These are phyloP conservation scores for Myanophis thanlyinensis DNA, from an alignment of 2,113 vertebrate genomes.

Conservation along the genomic window DNA sequence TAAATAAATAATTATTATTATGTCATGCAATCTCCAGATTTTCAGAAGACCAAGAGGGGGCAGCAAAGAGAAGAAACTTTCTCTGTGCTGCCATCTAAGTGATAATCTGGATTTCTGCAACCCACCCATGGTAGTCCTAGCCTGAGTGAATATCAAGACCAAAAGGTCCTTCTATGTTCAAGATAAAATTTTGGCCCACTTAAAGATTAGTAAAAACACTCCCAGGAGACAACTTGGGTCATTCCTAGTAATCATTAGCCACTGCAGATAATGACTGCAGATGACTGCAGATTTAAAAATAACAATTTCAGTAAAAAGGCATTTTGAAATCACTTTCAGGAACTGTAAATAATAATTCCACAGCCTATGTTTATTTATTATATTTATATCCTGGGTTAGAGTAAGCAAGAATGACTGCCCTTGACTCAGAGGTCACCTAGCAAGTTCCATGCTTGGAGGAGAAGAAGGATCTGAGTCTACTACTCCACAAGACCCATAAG, in stretches of 20 bases:
- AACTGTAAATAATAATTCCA: neutral
- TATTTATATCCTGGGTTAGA: neutral
- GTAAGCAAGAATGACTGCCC: neutral
- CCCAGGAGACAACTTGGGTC: neutral
- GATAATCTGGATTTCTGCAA: neutral
- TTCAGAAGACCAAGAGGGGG: neutral
- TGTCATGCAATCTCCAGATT: neutral
- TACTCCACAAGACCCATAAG: neutral
- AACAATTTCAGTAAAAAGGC: neutral
- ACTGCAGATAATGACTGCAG: neutral
- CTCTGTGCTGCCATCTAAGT: neutral
- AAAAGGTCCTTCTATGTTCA: neutral
- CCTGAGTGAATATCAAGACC: neutral
- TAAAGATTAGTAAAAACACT: neutral
- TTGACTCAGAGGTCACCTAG: neutral
- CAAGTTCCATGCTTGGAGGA: neutral
- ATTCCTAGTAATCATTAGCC: neutral
- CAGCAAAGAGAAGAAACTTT: neutral
- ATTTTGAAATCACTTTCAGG: neutral
- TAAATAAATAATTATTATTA: neutral
- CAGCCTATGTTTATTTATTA: neutral
- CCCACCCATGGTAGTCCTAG: neutral
- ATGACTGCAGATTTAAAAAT: neutral
- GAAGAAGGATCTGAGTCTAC: neutral
- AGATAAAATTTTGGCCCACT: neutral